Percentiles rank a stretch among this genome's conserved stretches.
Evolutionary conservation across 2,888 invertebrate genomes (phyloP).

Genomic region (Beris morrisii): DNA sequence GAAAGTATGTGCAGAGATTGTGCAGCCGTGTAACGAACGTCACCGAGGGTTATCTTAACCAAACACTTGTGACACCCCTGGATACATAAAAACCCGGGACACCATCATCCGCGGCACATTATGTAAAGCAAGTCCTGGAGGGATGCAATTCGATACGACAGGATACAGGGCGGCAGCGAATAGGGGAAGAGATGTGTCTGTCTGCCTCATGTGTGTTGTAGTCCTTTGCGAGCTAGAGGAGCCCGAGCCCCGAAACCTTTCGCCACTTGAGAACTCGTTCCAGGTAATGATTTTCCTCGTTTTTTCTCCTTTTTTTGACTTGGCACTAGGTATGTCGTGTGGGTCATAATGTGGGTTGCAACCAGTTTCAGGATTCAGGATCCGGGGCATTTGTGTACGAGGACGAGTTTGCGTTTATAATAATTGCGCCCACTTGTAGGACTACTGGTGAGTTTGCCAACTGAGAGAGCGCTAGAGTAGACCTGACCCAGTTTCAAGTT

Average conservation of each 20-base stretch:
- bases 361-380: not conserved
- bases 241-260: not conserved
- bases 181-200: constrained; percentile 26
- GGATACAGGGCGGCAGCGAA: constrained; percentile 30
- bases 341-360: not conserved
- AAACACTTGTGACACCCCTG: constrained; percentile 36
- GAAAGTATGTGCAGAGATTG: constrained; percentile 4
- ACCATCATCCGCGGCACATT: constrained; percentile 5
- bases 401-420: constrained; percentile 4
- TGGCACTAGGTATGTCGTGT: not conserved
- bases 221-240: constrained; percentile 6
- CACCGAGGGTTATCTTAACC: constrained; percentile 31
- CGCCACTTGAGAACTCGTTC: constrained; percentile 21
- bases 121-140: constrained; percentile 21
- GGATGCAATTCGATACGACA: constrained; percentile 31
- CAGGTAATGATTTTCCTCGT: constrained; percentile 10
- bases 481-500: constrained; percentile 25
- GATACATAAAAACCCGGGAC: constrained; percentile 20
- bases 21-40: constrained; percentile 33
- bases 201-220: constrained; percentile 18
- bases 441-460: not conserved
- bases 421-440: not conserved
- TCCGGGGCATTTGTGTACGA: constrained; percentile 2
- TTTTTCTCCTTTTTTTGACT: constrained; percentile 12
- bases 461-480: not conserved